Percentiles rank a stretch among this genome's conserved stretches.
These are phyloP conservation scores for Arothron firmamentum DNA, from an alignment of 2,113 vertebrate genomes.

Conservation along the genomic window DNA sequence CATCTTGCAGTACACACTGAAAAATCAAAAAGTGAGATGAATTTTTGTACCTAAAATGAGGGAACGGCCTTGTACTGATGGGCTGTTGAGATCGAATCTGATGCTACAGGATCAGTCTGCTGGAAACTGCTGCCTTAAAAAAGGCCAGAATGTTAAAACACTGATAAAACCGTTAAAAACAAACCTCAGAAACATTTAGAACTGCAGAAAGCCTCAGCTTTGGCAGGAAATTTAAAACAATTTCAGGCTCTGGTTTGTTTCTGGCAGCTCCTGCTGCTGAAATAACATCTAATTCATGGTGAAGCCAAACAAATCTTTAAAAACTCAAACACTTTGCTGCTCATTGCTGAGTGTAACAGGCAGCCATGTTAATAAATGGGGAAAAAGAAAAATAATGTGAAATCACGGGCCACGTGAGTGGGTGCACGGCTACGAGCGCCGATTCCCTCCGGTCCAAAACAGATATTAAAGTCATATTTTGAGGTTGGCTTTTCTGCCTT, in stretches of 20 bases:
- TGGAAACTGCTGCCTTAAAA: constrained; percentile 5
- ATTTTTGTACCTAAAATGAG: constrained; percentile 68
- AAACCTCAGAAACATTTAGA: constrained; percentile 8
- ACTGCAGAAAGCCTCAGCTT: constrained; percentile 10
- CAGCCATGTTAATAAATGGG: constrained; percentile 22
- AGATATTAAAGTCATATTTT: constrained; percentile 15
- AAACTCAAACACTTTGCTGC: constrained; percentile 24
- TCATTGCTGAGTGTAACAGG: neutral
- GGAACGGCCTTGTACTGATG: too few relatives aligned
- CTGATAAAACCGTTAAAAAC: neutral
- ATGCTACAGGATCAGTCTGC: constrained; percentile 16
- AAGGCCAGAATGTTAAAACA: neutral
- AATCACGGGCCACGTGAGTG: constrained; percentile 45
- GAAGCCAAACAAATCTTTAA: constrained; percentile 17
- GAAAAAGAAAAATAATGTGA: constrained; percentile 45
- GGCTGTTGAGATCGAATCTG: constrained; percentile 7
- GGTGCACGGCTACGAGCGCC: constrained; percentile 8
- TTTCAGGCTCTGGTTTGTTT: constrained; percentile 7
- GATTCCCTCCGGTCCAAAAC: constrained; percentile 3
- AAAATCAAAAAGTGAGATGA: constrained; percentile 44
- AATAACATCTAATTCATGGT: constrained; percentile 6
- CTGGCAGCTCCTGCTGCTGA: neutral
- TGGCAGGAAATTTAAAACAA: constrained; percentile 3
- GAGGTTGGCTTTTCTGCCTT: constrained; percentile 20
- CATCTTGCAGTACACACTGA: constrained; percentile 54